Conservation (phyloP, 2,113 vertebrate genomes). For the Arenaria interpres region DNA sequence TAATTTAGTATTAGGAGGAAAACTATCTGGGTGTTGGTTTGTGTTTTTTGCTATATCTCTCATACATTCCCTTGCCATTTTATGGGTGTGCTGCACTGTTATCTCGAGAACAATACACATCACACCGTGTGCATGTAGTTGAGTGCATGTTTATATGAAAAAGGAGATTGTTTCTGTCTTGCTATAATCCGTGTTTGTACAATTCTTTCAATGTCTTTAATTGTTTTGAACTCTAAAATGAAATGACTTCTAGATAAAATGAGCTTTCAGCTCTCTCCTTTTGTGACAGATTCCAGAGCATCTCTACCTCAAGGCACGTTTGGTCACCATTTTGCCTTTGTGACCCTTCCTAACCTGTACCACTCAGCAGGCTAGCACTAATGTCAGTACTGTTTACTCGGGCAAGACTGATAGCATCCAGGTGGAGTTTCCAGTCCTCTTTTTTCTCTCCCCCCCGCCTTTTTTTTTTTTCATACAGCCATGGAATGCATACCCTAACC, state of each 20-base stretch:
- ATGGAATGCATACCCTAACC: constrained; percentile 31
- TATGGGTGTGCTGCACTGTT: neutral
- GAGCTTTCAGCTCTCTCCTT: constrained; percentile 82
- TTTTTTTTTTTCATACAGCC: neutral
- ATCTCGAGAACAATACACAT: constrained; percentile 11
- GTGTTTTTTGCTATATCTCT: neutral
- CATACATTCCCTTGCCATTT: neutral
- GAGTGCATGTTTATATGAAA: constrained; percentile 41
- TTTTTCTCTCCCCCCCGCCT: accelerated
- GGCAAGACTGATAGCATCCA: constrained; percentile 97
- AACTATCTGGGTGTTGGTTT: neutral
- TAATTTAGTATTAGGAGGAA: neutral
- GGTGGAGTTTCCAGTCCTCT: constrained; percentile 84
- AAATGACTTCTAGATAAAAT: constrained; percentile 63
- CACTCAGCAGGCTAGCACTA: constrained; percentile 90
- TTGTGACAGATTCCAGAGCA: constrained; percentile 96
- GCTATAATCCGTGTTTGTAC: constrained; percentile 58
- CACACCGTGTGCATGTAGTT: neutral
- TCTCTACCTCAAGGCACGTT: constrained; percentile 85
- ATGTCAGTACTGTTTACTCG: constrained; percentile 98
- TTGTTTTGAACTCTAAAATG: constrained; percentile 69
- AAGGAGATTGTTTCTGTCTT: constrained; percentile 60
- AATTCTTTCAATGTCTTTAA: constrained; percentile 69
- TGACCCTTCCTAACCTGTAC: constrained; percentile 93
- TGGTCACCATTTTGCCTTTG: constrained; percentile 90